Evolutionary conservation across 2,888 invertebrate species (phyloP), one percentile per base, ranked within the genome.

Genomic region (Augochlorella aurata): DNA sequence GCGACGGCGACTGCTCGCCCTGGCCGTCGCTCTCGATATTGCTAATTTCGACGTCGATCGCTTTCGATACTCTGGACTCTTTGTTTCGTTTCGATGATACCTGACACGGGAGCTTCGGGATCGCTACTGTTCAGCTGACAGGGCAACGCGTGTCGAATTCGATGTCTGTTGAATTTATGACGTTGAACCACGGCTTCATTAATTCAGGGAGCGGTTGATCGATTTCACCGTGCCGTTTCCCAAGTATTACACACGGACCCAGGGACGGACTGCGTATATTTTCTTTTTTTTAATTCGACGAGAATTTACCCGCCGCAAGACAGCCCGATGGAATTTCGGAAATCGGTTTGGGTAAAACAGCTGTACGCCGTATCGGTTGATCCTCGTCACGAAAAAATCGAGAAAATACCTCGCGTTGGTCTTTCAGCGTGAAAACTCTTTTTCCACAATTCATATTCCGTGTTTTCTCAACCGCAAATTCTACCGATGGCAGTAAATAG

Each of bases 31-130:
- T 45, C 21, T 65, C 69, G 69, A 70, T 54, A 45, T 58, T 29
- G 63, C 68, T 65, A 70, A 79, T 70, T 70, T 65, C 45, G 21
- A 69, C 52, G n/a, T 29, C 29, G 49, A 77, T 44, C 61, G 72
- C 47, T 72, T 72, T 72, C 72, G 72, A 72, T 72, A 63, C 72
- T 49, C n/a, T 9, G 21, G 44, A 10, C 21, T 49, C 72, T 49
- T 72, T 72, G 29, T 38, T 63, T 2, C 72, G 47, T 49, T 45
- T 47, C 3, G 45, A 61, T 63, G 61, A 24, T 61, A 61, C 18
- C 47, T n/a, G 61, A 58, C 38, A n/a, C 63, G n/a, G 63, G 63
- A 8, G 70, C 70, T 18, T 16, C 45, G 24, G 16, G 45, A 38
- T 71, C 9, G 44, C 63, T 18, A 29, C 63, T 44, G 61, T 61